Conservation (phyloP, 2,113 vertebrate species). For the Dendropsophus ebraccatus region DNA sequence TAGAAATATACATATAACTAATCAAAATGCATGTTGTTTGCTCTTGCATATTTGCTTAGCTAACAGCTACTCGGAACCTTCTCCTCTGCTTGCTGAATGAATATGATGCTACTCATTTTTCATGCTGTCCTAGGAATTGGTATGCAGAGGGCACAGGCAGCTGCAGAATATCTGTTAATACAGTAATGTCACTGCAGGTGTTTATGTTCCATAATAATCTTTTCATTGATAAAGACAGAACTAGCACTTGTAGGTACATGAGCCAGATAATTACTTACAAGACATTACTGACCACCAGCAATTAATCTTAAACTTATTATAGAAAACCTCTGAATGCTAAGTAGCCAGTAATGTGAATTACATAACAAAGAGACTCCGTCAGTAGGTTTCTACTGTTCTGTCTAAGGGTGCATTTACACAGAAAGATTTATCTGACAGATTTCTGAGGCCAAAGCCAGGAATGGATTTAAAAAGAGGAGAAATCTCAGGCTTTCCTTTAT, state of each 20-base stretch:
- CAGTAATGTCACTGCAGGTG: slow-evolving; percentile 10
- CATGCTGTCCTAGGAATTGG: slow-evolving; percentile 6
- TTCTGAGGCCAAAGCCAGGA: no score
- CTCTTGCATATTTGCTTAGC: neutral
- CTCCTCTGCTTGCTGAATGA: neutral
- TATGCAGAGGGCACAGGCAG: neutral
- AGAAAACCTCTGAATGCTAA: slow-evolving; percentile 8
- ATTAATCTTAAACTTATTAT: neutral
- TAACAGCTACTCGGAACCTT: neutral
- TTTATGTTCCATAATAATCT: slow-evolving; percentile 23
- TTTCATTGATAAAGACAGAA: neutral
- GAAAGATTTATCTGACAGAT: no score
- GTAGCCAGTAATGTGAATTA: neutral
- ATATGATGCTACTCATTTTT: neutral
- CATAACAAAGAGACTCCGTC: no score
- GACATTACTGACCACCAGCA: slow-evolving; percentile 1
- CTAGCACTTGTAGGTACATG: neutral
- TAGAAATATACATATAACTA: neutral
- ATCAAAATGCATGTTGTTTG: neutral
- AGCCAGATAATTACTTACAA: neutral
- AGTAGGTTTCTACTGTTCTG: no score
- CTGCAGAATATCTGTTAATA: neutral
- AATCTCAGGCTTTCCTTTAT: no score
- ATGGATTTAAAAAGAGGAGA: no score
- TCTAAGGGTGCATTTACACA: no score